phyloP scores from a whole-genome alignment of 2,113 vertebrate genomes.

The Odontesthes bonariensis region DNA sequence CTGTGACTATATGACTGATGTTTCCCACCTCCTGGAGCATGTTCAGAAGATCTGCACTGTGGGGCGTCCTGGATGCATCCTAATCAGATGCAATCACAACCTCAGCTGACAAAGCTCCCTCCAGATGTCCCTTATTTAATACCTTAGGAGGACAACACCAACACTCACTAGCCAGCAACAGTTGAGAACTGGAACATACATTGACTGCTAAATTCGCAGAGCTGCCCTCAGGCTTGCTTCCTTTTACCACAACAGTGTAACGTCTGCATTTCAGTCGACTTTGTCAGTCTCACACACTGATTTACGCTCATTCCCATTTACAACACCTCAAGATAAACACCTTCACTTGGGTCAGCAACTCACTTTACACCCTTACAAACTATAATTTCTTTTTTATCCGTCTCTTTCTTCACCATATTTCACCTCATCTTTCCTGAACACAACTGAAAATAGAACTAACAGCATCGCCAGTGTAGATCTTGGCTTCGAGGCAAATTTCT shows the following conservation, averaged over 20 bases:
- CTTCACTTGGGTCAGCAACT: neutral
- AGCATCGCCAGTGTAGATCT: neutral
- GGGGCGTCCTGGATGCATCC: neutral
- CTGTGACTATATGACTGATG: neutral
- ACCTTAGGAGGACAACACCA: neutral
- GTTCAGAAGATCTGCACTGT: neutral
- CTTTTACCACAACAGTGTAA: neutral
- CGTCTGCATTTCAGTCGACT: neutral
- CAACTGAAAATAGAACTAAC: neutral
- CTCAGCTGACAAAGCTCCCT: neutral
- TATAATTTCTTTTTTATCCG: constrained; percentile 5
- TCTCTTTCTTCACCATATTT: neutral
- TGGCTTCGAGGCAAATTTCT: neutral
- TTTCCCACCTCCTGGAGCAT: neutral
- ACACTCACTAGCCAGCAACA: neutral
- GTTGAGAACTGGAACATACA: neutral
- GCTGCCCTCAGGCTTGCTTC: neutral
- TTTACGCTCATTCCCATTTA: neutral
- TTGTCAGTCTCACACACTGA: neutral
- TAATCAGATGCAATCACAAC: neutral
- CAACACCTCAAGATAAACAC: constrained; percentile 4
- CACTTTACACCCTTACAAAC: constrained; percentile 9
- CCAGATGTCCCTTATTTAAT: neutral
- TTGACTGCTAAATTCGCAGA: constrained; percentile 1
- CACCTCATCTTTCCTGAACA: neutral